Evolutionary conservation across 1,140 invertebrate genomes (phyloP).

Genomic region (Ylistrum balloti): DNA sequence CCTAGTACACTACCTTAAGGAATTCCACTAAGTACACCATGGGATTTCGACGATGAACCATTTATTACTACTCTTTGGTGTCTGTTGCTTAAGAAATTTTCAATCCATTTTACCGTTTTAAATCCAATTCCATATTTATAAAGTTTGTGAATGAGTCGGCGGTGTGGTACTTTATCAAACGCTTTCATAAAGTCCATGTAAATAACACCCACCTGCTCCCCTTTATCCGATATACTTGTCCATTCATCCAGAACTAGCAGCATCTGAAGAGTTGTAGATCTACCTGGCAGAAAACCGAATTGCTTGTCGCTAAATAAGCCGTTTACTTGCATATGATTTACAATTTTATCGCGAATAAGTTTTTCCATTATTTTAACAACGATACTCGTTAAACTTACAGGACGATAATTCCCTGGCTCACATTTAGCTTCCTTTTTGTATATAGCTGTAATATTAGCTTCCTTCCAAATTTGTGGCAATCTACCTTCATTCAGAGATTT

Average conservation of each 20-base stretch:
- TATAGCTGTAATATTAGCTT: constrained; percentile 10
- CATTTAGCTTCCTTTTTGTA: constrained; percentile 44
- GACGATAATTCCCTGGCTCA: constrained; percentile 43
- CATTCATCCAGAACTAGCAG: background rate
- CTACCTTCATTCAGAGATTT: background rate
- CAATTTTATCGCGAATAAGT: constrained; percentile 42
- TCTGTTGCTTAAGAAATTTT: background rate
- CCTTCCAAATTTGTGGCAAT: constrained; percentile 41
- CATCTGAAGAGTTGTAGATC: background rate
- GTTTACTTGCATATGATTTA: constrained; percentile 42
- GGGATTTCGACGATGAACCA: too few species aligned
- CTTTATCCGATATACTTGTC: background rate
- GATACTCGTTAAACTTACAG: too few species aligned
- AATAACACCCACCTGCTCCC: constrained; percentile 41
- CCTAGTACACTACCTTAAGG: too few species aligned
- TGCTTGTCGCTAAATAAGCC: constrained; percentile 33
- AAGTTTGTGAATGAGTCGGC: background rate
- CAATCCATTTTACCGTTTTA: background rate
- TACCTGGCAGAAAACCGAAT: background rate
- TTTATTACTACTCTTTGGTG: too few species aligned
- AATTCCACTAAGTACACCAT: too few species aligned
- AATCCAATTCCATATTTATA: constrained; percentile 3
- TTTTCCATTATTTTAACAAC: constrained; percentile 40
- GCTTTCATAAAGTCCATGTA: constrained; percentile 41
- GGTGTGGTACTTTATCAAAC: background rate